Conservation (phyloP, 1,140 invertebrate genomes). For the Drosophila eugracilis region DNA sequence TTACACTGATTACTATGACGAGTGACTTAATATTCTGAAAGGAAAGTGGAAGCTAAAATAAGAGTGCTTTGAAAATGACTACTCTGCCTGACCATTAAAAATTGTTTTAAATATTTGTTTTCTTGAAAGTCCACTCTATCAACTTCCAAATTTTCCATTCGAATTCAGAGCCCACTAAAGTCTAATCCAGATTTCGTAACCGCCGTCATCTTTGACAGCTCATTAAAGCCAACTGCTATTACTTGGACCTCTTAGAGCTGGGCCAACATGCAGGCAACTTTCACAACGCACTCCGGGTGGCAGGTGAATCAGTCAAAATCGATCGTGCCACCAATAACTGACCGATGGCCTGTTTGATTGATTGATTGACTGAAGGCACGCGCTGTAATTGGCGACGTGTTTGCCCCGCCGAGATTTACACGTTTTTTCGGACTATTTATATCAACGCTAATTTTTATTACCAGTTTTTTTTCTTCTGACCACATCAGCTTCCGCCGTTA, state of each 20-base stretch:
- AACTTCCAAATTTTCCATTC: not conserved
- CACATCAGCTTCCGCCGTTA: constrained; percentile 18
- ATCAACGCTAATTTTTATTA: not conserved
- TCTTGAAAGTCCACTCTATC: not conserved
- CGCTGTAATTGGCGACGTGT: constrained; percentile 44
- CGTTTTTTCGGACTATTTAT: constrained; percentile 9
- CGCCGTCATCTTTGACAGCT: constrained; percentile 1
- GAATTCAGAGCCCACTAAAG: not conserved
- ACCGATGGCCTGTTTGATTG: constrained; percentile 25
- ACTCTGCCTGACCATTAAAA: too few relatives aligned
- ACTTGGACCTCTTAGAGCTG: constrained; percentile 16
- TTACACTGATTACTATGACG: not conserved
- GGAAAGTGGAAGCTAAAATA: not conserved
- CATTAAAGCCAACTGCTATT: constrained; percentile 37
- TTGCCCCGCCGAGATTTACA: constrained; percentile 23
- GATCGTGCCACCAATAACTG: constrained; percentile 28
- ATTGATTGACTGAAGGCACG: constrained; percentile 33
- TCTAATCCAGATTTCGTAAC: constrained; percentile 10
- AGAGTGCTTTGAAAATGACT: too few relatives aligned
- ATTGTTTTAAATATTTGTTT: too few relatives aligned
- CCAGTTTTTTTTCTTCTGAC: constrained; percentile 2
- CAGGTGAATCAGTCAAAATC: constrained; percentile 47
- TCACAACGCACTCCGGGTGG: constrained; percentile 42
- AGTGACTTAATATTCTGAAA: not conserved
- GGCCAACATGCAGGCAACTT: constrained; percentile 22